Conservation (phyloP, 2,797 vertebrate genomes). For the Zenarchopterus dispar region DNA sequence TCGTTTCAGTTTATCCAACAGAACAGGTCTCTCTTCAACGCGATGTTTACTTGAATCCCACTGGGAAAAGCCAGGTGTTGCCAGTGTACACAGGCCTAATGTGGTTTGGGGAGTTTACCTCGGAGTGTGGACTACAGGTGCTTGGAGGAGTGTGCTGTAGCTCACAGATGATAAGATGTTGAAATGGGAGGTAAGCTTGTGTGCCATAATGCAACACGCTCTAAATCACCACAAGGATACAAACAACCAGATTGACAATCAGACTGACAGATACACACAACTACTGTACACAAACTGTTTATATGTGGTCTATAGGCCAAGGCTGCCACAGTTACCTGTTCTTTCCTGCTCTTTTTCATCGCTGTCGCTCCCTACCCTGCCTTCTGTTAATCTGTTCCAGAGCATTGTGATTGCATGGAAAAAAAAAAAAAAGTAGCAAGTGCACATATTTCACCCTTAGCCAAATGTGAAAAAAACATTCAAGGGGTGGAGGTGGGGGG, state of each 20-base stretch:
- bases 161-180: conserved; percentile 64
- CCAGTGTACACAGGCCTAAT: conserved; percentile 77
- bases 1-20: conserved; percentile 79
- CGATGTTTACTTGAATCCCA: conserved; percentile 74
- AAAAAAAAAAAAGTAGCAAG: conserved; percentile 81
- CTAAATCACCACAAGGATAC: conserved; percentile 11
- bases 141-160: conserved; percentile 60
- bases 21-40: conserved; percentile 78
- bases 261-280: conserved; percentile 31
- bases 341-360: conserved; percentile 62
- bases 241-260: conserved; percentile 26
- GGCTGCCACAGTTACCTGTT: conserved; percentile 77
- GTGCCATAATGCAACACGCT: conserved; percentile 27
- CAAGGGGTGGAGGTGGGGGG: conserved; percentile 36
- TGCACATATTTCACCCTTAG: conserved; percentile 81
- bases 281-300: conserved; percentile 19
- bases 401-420: conserved; percentile 79
- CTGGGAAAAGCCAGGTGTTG: conserved; percentile 72
- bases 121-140: conserved; percentile 69
- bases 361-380: conserved; percentile 58
- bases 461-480: conserved; percentile 82
- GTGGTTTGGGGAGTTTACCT: conserved; percentile 72
- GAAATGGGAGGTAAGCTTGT: conserved; percentile 45
- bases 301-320: conserved; percentile 51
- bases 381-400: conserved; percentile 77